Conservation (phyloP, 2,113 vertebrate genomes). For the Centropus unirufus region DNA sequence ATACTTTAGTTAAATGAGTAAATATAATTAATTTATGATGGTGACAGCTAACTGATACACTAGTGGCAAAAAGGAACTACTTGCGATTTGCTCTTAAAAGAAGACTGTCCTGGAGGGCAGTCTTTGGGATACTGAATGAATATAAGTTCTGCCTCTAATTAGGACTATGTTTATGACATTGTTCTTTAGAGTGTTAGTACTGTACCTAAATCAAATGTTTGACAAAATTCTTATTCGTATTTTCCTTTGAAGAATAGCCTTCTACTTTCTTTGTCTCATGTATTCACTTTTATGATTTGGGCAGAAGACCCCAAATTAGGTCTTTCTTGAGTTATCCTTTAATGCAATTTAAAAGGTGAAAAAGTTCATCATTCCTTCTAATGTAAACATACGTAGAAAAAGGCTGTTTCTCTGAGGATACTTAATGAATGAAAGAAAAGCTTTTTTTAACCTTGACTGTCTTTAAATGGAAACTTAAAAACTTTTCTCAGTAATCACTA, state of each 20-base stretch:
- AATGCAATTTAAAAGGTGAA: background rate
- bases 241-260: background rate
- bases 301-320: background rate
- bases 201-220: background rate
- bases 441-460: conserved; percentile 9
- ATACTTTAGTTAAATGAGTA: background rate
- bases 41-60: background rate
- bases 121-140: background rate
- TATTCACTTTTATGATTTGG: background rate
- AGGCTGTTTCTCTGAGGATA: background rate
- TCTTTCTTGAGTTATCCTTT: background rate
- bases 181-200: background rate
- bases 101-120: background rate
- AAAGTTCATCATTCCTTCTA: background rate
- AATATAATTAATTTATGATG: background rate
- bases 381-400: background rate
- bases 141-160: background rate
- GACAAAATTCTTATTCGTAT: background rate
- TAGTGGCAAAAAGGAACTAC: background rate
- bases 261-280: background rate
- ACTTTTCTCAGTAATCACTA: background rate
- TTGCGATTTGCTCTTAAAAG: background rate
- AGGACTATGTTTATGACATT: background rate
- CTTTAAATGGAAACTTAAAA: conserved; percentile 22
- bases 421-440: conserved; percentile 2